Base-by-base conservation (phyloP, 2,113 vertebrate genomes). In the Tringa solitaria region DNA sequence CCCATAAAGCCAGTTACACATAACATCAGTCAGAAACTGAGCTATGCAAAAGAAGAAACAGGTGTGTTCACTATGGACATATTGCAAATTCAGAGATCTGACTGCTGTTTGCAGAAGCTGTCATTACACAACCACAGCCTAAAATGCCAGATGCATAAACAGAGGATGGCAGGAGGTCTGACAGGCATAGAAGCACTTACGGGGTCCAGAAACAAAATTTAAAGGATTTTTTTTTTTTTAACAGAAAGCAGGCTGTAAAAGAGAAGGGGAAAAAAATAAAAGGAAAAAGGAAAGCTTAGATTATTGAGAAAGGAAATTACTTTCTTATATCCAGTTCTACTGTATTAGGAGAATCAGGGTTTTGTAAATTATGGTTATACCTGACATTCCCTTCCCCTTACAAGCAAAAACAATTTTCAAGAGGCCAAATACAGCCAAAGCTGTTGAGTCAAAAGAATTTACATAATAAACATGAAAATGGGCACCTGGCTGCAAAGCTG, bases 71-170 rank as follows among this genome's bases (percentile, higher is more conserved):
- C 75, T 51, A 65, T 46, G 69, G 70, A 45, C 41, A 30, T 46
- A 51, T 23, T 64, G 65, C 39, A 95, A 9, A 76, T 54, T 56
- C 65, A 72, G 87, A 87, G 61, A 79, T 63, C 45, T 63, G 60
- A 74, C 14, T 78, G 51, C 30, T 89, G 69, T 91, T 94, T 93
- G 65, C 1, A 0, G 82, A 95, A 96, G 61, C 51, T 67, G 37
- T 79, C 82, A 64, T 81, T 78, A 63, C 35, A 79, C 60, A 87
- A 7, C 43, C 65, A 68, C 76, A 68, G 51, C 33, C 70, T 75
- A 56, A 89, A 95, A 82, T 54, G n/a, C 26, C 69, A 94, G 65
- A 87, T 64, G 56, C 60, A 51, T 68, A 89, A 97, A 93, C 61
- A 91, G 59, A 45, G 15, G 32, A 20, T 50, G 43, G 59, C 73